Evolutionary conservation across 1,140 invertebrate species (phyloP).

Genomic region (Liolophura sinensis): DNA sequence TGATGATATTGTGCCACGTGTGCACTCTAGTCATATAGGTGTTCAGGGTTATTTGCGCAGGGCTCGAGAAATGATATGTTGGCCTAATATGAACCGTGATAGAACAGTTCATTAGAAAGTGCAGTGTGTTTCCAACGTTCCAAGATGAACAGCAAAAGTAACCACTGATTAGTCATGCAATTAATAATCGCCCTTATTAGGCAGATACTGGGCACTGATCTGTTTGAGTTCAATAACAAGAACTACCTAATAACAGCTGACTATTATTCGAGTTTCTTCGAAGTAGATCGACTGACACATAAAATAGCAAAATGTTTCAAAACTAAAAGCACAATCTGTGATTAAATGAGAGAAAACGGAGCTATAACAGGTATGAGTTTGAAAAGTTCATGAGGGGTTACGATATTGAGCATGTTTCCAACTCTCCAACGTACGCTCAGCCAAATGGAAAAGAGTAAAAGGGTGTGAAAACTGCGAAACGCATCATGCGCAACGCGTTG

Average conservation of each 20-base stretch:
- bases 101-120: too few relatives aligned
- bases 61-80: too few relatives aligned
- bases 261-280: slow-evolving; percentile 23
- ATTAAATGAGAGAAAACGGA: too few relatives aligned
- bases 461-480: not conserved
- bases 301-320: not conserved
- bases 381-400: not conserved
- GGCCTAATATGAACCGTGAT: too few relatives aligned
- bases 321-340: too few relatives aligned
- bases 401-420: not conserved
- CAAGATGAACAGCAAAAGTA: too few relatives aligned
- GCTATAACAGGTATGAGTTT: not conserved
- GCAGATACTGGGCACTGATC: slow-evolving; percentile 15
- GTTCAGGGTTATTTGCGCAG: too few relatives aligned
- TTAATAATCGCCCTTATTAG: slow-evolving; percentile 4
- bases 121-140: too few relatives aligned
- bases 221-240: slow-evolving; percentile 10
- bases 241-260: too few relatives aligned
- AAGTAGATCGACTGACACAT: slow-evolving; percentile 13
- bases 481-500: not conserved
- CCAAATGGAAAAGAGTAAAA: not conserved
- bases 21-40: too few relatives aligned
- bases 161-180: too few relatives aligned
- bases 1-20: too few relatives aligned
- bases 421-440: not conserved